Evolutionary conservation across 2,888 invertebrate genomes (phyloP).

Genomic region (Drosophila melanocephala): DNA sequence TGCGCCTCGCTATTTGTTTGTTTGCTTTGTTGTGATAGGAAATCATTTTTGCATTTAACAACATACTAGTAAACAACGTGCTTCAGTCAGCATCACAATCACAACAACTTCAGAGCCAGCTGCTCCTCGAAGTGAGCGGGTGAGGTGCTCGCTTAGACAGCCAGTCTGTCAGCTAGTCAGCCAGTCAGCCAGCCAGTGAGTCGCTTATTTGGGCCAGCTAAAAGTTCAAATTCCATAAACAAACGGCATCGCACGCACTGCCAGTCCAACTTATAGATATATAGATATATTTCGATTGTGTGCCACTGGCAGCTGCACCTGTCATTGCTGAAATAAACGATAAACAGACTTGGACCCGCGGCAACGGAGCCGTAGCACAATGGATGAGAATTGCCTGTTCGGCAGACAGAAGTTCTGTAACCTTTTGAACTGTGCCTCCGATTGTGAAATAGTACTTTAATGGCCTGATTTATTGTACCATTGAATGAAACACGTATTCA

Average conservation of each 20-base stretch:
- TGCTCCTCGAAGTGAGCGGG: conserved; percentile 52
- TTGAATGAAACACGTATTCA: conserved; percentile 27
- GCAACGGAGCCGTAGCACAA: conserved; percentile 44
- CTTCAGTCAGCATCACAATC: conserved; percentile 53
- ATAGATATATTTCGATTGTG: conserved; percentile 54
- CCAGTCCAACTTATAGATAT: conserved; percentile 39
- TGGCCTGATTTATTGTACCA: conserved; percentile 39
- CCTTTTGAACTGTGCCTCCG: conserved; percentile 65
- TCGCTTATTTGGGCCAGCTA: conserved; percentile 44
- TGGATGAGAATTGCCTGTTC: conserved; percentile 64
- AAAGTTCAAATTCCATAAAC: conserved; percentile 78
- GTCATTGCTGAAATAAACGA: conserved; percentile 77
- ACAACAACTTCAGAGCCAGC: conserved; percentile 38
- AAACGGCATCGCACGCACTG: conserved; percentile 61
- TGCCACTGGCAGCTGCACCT: conserved; percentile 75
- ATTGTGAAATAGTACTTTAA: conserved; percentile 51
- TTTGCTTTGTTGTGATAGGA: conserved; percentile 71
- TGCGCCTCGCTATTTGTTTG: conserved; percentile 48
- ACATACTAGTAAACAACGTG: conserved; percentile 64
- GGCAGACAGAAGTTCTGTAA: conserved; percentile 56
- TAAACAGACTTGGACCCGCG: conserved; percentile 64
- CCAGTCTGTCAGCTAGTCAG: conserved; percentile 26
- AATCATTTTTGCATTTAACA: conserved; percentile 82
- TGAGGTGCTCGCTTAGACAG: conserved; percentile 33
- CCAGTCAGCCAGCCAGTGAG: conserved; percentile 25